phyloP scores from a whole-genome alignment of 2,113 vertebrate species.

The Oostethus manadensis region DNA sequence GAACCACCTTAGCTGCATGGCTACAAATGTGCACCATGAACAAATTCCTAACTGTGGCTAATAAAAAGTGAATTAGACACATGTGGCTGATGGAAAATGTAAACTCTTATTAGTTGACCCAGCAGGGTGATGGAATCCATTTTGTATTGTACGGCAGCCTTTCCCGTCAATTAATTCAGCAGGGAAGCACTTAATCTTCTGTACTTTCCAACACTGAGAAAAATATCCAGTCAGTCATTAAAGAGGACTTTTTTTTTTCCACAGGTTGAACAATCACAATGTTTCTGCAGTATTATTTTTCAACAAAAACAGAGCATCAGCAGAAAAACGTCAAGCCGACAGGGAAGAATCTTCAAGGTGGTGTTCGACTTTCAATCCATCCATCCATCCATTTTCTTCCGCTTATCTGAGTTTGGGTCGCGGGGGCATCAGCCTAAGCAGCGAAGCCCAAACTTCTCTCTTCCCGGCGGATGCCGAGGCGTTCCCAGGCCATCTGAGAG shows the following conservation, averaged over 20 bases:
- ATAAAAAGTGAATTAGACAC: slow-evolving; percentile 49
- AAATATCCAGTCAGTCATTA: neutral
- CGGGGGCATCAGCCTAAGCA: no score
- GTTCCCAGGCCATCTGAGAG: no score
- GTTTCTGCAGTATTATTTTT: no score
- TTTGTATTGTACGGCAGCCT: slow-evolving; percentile 8
- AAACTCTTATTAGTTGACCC: slow-evolving; percentile 18
- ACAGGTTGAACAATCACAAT: neutral
- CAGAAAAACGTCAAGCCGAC: no score
- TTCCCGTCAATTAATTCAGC: slow-evolving; percentile 31
- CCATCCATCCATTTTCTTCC: no score
- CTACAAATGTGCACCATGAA: slow-evolving; percentile 25
- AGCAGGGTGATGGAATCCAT: slow-evolving; percentile 23
- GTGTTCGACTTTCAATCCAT: no score
- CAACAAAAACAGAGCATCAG: no score
- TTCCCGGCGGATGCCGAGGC: no score
- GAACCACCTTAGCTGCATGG: neutral
- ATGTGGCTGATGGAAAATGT: slow-evolving; percentile 19
- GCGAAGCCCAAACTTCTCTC: no score
- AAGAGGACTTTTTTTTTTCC: neutral
- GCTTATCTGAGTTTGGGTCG: no score
- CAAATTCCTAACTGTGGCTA: slow-evolving; percentile 23
- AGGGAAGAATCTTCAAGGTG: no score
- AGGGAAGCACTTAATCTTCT: slow-evolving; percentile 34
- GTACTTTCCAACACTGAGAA: slow-evolving; percentile 7